Percentiles rank a stretch among this genome's conserved stretches.
These are phyloP conservation scores for Phragmatobia fuliginosa DNA, from an alignment of 2,888 invertebrate genomes.

Conservation along the genomic window DNA sequence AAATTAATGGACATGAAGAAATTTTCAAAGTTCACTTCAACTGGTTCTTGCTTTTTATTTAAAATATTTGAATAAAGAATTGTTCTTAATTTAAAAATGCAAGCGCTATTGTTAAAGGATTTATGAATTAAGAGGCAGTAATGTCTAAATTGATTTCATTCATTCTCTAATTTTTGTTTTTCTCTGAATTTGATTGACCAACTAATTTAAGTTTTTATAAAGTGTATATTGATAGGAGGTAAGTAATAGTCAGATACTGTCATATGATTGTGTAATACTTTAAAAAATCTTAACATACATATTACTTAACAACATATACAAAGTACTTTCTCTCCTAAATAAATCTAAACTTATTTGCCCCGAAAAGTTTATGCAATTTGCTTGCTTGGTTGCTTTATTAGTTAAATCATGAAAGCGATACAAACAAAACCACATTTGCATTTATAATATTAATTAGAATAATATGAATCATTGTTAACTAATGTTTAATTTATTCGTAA, in stretches of 20 bases:
- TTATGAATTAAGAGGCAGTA: too few species aligned
- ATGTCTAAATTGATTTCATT: too few species aligned
- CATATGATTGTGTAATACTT: too few species aligned
- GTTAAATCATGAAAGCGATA: neutral
- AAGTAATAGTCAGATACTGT: too few species aligned
- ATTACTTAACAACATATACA: too few species aligned
- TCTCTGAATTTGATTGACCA: too few species aligned
- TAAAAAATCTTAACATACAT: too few species aligned
- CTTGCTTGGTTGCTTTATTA: neutral
- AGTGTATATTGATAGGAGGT: too few species aligned
- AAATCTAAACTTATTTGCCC: neutral
- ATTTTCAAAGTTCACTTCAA: too few species aligned
- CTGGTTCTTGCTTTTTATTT: neutral
- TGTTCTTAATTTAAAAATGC: neutral
- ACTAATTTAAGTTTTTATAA: too few species aligned
- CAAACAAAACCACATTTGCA: neutral
- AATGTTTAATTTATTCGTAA: neutral
- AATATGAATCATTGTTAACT: neutral
- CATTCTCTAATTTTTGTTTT: too few species aligned
- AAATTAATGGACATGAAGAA: neutral
- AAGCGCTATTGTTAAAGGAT: neutral
- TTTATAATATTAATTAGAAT: neutral
- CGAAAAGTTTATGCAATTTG: neutral
- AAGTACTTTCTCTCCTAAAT: too few species aligned
- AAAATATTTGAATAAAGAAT: neutral